Percentiles rank a stretch among this genome's conserved stretches.
Evolutionary conservation across 2,888 invertebrate species (phyloP).

Genomic region (Scelioninae gen. 2): DNA sequence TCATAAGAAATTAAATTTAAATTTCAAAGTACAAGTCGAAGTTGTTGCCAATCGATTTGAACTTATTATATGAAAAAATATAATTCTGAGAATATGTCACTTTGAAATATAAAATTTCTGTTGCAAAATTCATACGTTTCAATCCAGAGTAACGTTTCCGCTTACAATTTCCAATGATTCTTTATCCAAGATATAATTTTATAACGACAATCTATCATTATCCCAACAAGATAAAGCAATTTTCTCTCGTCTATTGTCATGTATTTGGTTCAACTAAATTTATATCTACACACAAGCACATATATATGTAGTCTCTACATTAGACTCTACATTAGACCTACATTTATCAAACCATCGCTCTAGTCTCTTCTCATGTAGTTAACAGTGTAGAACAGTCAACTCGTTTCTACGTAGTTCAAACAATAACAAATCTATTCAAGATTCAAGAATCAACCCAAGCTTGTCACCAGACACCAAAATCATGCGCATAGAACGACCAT

Average conservation of each 20-base stretch:
- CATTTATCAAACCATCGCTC: not conserved
- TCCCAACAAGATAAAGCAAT: no score
- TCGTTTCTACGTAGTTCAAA: not conserved
- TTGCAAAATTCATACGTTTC: no score
- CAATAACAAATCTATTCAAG: not conserved
- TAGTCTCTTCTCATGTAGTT: constrained; percentile 2
- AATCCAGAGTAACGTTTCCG: no score
- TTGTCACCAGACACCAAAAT: constrained; percentile 1
- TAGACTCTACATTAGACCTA: not conserved
- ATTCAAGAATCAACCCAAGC: constrained; percentile 2
- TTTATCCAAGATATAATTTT: no score
- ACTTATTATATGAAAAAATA: no score
- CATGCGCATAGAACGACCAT: constrained; percentile 7
- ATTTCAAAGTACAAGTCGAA: no score
- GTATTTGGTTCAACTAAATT: not conserved
- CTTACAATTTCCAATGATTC: no score
- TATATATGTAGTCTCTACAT: not conserved
- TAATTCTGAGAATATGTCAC: no score
- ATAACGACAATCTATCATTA: no score
- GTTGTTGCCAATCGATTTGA: no score
- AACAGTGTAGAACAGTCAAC: not conserved
- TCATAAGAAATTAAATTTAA: no score
- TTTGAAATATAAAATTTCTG: no score
- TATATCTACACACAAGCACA: not conserved
- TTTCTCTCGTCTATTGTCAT: not conserved